Percentiles rank a stretch among this genome's conserved stretches.
These are phyloP conservation scores for Spodoptera frugiperda DNA, from an alignment of 1,140 invertebrate genomes.

Conservation along the genomic window DNA sequence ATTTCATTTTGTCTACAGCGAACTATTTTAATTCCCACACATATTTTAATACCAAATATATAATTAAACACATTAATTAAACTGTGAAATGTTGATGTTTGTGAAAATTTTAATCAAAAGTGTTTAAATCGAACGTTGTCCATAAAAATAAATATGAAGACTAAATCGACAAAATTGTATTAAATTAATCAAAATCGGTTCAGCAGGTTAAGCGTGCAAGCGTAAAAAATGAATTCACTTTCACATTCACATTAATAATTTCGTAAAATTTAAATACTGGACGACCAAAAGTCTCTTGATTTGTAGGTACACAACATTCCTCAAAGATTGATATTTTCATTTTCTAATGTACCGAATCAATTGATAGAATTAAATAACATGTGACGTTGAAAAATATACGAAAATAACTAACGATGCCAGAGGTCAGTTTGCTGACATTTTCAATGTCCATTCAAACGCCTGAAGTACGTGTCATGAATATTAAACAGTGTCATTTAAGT, in stretches of 20 bases:
- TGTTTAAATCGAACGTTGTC: too few species aligned
- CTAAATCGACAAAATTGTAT: too few species aligned
- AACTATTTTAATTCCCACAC: too few species aligned
- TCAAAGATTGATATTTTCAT: background rate
- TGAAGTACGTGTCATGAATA: conserved; percentile 37
- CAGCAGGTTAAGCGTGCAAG: too few species aligned
- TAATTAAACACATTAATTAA: too few species aligned
- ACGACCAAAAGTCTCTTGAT: background rate
- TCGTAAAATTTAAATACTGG: background rate
- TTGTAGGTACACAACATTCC: background rate
- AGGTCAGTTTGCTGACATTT: conserved; percentile 34
- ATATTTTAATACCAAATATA: too few species aligned
- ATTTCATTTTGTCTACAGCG: too few species aligned
- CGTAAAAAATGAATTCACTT: too few species aligned
- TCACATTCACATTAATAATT: background rate
- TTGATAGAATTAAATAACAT: conserved; percentile 8
- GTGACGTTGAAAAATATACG: conserved; percentile 16
- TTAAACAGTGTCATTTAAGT: conserved; percentile 13
- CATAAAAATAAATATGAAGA: too few species aligned
- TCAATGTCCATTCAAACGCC: conserved; percentile 6
- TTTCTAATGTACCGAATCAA: background rate
- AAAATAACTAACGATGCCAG: conserved; percentile 8
- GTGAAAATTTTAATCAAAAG: too few species aligned
- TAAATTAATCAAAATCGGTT: too few species aligned
- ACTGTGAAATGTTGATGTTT: too few species aligned